Percentiles rank a stretch among this genome's conserved stretches.
Conservation (phyloP, 2,113 vertebrate species). For the Hemiprocne comata region DNA sequence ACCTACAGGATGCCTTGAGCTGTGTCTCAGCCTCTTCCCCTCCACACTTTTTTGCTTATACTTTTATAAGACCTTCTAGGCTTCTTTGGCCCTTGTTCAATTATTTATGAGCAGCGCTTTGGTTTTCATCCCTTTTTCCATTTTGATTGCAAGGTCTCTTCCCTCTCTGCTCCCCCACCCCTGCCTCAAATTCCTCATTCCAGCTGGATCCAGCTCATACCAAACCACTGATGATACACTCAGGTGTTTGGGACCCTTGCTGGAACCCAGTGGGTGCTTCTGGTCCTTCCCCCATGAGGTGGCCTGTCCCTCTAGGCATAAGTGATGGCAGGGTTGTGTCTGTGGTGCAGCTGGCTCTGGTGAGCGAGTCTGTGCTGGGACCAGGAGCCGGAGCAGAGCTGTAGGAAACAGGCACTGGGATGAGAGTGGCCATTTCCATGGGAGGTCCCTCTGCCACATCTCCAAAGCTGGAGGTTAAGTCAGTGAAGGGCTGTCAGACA, state of each 20-base stretch:
- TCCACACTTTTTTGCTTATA: neutral
- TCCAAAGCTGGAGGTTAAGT: neutral
- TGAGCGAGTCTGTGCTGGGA: neutral
- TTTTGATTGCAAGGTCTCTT: neutral
- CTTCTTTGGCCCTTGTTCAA: neutral
- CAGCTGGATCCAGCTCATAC: neutral
- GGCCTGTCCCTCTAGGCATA: fast-evolving
- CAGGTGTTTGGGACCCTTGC: neutral
- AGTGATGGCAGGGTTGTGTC: fast-evolving
- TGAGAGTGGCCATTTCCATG: fast-evolving
- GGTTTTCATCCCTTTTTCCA: neutral
- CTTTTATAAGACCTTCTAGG: neutral
- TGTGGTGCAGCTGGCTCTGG: neutral
- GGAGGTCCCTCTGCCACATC: neutral
- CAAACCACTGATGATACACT: neutral
- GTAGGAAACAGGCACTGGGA: neutral
- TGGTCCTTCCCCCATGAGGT: neutral
- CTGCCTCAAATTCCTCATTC: neutral
- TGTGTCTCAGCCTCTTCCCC: neutral
- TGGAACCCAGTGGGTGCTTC: neutral
- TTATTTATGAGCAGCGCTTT: neutral
- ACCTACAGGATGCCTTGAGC: neutral
- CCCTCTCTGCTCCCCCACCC: neutral
- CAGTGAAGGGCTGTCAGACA: neutral
- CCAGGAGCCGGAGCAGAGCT: neutral